phyloP scores from a whole-genome alignment of 2,113 vertebrate species.

The Cyanoliseus patagonus region DNA sequence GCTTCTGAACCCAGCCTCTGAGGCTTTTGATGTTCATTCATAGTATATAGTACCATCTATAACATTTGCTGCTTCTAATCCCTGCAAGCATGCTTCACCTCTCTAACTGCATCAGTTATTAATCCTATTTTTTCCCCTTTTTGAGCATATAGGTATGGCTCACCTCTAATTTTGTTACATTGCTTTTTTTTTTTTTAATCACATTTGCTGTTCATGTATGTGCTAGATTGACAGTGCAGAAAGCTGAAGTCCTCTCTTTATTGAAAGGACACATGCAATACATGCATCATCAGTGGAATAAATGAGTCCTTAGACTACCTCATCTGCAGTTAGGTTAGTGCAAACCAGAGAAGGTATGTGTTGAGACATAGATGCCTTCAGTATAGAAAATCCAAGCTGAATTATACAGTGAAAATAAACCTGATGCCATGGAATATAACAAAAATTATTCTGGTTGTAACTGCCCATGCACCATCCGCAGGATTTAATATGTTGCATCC shows the following conservation, averaged over 20 bases:
- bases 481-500: background rate
- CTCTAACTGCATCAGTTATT: conserved; percentile 27
- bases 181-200: conserved; percentile 37
- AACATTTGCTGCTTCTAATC: conserved; percentile 40
- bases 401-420: background rate
- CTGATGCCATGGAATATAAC: background rate
- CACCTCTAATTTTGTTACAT: conserved; percentile 19
- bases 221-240: background rate
- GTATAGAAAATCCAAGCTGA: background rate
- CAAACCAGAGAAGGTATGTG: background rate
- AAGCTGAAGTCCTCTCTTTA: background rate
- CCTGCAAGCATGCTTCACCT: conserved; percentile 27
- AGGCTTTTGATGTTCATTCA: conserved; percentile 31
- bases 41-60: conserved; percentile 17
- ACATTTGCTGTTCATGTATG: background rate
- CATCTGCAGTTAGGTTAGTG: background rate
- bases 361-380: background rate
- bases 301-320: background rate
- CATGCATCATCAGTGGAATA: background rate
- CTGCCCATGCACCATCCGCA: background rate
- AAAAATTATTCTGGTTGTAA: background rate
- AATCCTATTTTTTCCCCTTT: conserved; percentile 37
- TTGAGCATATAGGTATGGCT: background rate
- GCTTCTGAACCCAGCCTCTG: conserved; percentile 40
- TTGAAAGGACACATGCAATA: background rate